Evolutionary conservation across 2,888 invertebrate genomes (phyloP).

Genomic region (Acronicta psi): DNA sequence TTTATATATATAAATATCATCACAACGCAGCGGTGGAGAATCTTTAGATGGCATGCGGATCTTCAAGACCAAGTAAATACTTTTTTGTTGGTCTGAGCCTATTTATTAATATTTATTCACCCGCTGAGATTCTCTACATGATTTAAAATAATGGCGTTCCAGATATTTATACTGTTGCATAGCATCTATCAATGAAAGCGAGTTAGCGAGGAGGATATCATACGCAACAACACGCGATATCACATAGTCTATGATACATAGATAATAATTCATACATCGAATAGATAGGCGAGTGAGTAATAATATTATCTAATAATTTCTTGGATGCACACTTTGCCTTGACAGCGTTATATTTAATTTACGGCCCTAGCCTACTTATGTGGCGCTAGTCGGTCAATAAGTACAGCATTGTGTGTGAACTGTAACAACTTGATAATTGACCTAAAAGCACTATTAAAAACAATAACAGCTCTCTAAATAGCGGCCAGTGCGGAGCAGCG

Average conservation of each 20-base stretch:
- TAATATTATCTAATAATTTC: not conserved
- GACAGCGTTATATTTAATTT: too few relatives aligned
- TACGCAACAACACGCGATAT: not conserved
- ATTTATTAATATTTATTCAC: too few relatives aligned
- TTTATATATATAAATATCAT: too few relatives aligned
- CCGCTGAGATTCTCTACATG: too few relatives aligned
- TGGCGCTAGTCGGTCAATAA: not conserved
- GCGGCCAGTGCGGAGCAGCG: not conserved
- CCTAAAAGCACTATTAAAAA: slow-evolving; percentile 12
- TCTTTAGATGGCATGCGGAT: too few relatives aligned
- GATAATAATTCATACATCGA: slow-evolving; percentile 6
- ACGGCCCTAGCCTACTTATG: too few relatives aligned
- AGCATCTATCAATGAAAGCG: slow-evolving; percentile 4
- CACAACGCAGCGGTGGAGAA: too few relatives aligned
- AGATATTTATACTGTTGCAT: not conserved
- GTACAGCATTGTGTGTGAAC: slow-evolving; percentile 5
- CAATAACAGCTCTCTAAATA: slow-evolving; percentile 8
- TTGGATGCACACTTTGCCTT: not conserved
- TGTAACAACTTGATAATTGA: slow-evolving; percentile 43
- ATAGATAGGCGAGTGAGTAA: slow-evolving; percentile 24
- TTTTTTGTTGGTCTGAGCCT: too few relatives aligned
- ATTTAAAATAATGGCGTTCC: not conserved
- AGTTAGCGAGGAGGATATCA: not conserved
- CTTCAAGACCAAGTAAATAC: too few relatives aligned
- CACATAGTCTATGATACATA: slow-evolving; percentile 5